Evolutionary conservation across 2,797 vertebrate genomes (phyloP).

Genomic region (Garrulus glandarius): DNA sequence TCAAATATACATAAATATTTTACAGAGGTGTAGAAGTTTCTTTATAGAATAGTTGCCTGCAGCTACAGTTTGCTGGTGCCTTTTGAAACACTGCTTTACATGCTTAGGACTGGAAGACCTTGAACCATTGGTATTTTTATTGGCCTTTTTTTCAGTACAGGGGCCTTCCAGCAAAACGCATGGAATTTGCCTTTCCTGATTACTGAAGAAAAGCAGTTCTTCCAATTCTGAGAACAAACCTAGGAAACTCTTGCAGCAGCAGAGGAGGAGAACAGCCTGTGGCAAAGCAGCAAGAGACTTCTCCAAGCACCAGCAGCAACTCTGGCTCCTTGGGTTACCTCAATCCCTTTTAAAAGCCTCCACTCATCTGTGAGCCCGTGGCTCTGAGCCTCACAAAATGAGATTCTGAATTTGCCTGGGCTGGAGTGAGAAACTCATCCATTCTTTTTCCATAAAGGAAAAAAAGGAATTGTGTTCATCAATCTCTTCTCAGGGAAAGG

Average conservation of each 20-base stretch:
- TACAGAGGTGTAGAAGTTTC: neutral
- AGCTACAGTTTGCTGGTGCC: neutral
- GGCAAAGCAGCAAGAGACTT: neutral
- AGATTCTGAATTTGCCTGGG: neutral
- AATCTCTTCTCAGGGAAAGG: neutral
- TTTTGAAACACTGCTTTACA: neutral
- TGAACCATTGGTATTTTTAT: neutral
- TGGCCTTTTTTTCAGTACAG: neutral
- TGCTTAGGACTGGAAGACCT: neutral
- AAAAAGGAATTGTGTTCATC: neutral
- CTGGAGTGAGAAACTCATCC: neutral
- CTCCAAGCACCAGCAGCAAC: neutral
- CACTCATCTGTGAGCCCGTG: accelerated
- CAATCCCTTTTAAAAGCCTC: neutral
- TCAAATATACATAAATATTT: neutral
- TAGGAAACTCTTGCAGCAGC: neutral
- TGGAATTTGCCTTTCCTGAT: neutral
- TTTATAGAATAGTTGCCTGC: neutral
- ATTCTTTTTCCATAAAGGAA: neutral
- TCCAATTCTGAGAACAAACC: neutral
- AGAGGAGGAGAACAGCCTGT: neutral
- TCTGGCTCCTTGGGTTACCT: neutral
- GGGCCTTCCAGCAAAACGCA: neutral
- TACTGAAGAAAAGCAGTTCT: neutral
- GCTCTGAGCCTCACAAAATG: neutral